Percentiles rank a stretch among this genome's conserved stretches.
Conservation (phyloP, 2,888 invertebrate genomes). For the Tanytarsus gracilentus region DNA sequence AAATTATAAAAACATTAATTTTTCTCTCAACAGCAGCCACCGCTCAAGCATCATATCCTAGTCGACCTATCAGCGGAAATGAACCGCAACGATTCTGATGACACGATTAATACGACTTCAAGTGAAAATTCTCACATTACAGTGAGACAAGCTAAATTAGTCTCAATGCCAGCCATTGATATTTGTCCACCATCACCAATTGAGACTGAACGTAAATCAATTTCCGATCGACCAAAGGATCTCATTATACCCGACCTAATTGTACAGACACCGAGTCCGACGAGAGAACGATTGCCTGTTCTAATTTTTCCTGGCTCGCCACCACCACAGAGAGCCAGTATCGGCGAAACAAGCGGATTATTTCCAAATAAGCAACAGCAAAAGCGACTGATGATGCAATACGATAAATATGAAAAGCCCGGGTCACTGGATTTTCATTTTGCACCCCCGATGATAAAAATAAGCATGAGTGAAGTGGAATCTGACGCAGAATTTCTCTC, state of each 20-base stretch:
- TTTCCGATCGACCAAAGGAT: conserved; percentile 41
- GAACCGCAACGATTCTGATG: conserved; percentile 33
- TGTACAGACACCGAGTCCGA: conserved; percentile 61
- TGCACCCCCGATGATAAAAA: conserved; percentile 60
- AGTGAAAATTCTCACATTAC: conserved; percentile 21
- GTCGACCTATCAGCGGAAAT: conserved; percentile 30
- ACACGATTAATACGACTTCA: conserved; percentile 28
- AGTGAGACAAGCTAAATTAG: conserved; percentile 46
- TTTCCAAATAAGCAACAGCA: conserved; percentile 45
- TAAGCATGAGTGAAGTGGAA: conserved; percentile 66
- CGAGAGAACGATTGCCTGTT: conserved; percentile 46
- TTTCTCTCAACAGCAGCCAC: conserved; percentile 2
- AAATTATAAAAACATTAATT: not conserved
- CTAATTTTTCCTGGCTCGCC: conserved; percentile 49
- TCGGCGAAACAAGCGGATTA: conserved; percentile 40
- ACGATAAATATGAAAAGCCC: conserved; percentile 54
- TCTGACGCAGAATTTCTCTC: conserved; percentile 62
- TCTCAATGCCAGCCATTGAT: conserved; percentile 34
- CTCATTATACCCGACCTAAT: conserved; percentile 56
- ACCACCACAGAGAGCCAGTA: conserved; percentile 46
- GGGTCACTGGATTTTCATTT: conserved; percentile 53
- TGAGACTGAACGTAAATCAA: conserved; percentile 33
- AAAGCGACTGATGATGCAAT: conserved; percentile 47
- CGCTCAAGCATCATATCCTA: conserved; percentile 21
- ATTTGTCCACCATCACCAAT: conserved; percentile 37